Conservation (phyloP, 2,888 invertebrate genomes). For the Mantis religiosa region DNA sequence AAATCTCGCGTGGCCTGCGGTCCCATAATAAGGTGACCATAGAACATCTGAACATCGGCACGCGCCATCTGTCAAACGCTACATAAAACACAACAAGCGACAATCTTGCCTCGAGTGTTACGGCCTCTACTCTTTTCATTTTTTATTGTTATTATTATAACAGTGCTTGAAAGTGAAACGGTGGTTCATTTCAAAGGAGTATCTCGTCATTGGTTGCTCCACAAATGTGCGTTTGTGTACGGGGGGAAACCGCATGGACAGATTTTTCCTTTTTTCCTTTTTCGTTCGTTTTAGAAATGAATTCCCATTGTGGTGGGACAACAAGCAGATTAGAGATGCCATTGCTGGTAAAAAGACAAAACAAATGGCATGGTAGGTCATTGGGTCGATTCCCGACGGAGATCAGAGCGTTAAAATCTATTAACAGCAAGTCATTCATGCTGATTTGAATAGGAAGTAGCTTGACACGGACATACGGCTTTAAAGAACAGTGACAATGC, state of each 20-base stretch:
- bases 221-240: neutral
- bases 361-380: neutral
- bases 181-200: neutral
- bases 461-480: neutral
- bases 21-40: neutral
- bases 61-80: conserved; percentile 10
- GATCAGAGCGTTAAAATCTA: neutral
- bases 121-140: neutral
- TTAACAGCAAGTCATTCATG: neutral
- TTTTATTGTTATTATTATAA: neutral
- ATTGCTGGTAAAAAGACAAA: neutral
- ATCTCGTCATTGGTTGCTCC: neutral
- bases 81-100: neutral
- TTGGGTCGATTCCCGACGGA: neutral
- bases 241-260: neutral
- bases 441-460: neutral
- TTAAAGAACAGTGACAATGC: neutral
- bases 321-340: neutral
- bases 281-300: neutral
- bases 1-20: conserved; percentile 5
- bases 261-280: neutral
- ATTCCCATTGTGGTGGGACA: neutral
- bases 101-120: neutral
- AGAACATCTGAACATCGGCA: conserved; percentile 6
- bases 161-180: neutral